A percentile compares a stretch with the other conserved stretches of the same genome.
Evolutionary conservation across 2,113 vertebrate species (phyloP).

Genomic region (Apus apus): DNA sequence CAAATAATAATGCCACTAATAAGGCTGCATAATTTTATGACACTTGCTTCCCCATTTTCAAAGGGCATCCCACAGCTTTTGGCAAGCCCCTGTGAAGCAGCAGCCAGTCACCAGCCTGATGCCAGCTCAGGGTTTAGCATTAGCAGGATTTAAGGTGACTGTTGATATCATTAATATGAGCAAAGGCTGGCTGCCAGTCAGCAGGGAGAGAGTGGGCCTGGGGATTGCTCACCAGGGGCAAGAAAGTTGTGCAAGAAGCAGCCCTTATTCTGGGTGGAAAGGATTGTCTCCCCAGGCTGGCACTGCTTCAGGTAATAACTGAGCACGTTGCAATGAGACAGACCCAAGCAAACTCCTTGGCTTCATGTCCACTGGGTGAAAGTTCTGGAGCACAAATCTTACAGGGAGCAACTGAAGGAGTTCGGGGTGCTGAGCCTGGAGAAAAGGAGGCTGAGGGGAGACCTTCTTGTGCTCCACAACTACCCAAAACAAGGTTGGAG

Average conservation of each 20-base stretch:
- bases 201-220: neutral
- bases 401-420: too few relatives aligned
- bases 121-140: conserved; percentile 18
- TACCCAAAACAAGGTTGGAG: too few relatives aligned
- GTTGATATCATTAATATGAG: neutral
- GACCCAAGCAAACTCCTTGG: neutral
- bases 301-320: neutral
- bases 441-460: too few relatives aligned
- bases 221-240: neutral
- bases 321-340: fast-evolving
- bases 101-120: neutral
- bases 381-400: too few relatives aligned
- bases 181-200: neutral
- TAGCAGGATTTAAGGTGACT: neutral
- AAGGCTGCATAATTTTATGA: conserved; percentile 46
- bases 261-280: neutral
- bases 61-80: conserved; percentile 61
- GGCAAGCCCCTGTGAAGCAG: conserved; percentile 32
- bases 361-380: fast-evolving
- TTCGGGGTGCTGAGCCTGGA: too few relatives aligned
- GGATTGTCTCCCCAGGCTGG: neutral
- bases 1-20: conserved; percentile 5
- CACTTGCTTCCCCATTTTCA: neutral
- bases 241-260: neutral
- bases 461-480: too few relatives aligned